Evolutionary conservation across 2,888 invertebrate genomes (phyloP).

Genomic region (Cheilosia variabilis): DNA sequence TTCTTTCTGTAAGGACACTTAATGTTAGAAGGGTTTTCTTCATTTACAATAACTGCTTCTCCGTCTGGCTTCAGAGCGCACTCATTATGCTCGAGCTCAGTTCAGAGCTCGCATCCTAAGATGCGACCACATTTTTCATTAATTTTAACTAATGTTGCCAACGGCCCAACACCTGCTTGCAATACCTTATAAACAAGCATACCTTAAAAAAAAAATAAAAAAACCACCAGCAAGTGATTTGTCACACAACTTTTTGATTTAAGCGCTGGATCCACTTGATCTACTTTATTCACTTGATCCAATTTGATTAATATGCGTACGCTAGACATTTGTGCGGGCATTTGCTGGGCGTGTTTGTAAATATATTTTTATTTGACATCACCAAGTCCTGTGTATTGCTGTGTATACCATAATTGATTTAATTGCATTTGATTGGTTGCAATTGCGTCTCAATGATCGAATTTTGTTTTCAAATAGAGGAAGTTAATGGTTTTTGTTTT

Average conservation of each 20-base stretch:
- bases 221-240: slow-evolving; percentile 8
- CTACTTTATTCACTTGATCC: slow-evolving; percentile 41
- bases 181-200: not conserved
- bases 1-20: too few relatives aligned
- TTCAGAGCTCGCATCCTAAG: too few relatives aligned
- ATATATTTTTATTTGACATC: not conserved
- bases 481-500: slow-evolving; percentile 9
- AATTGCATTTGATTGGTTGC: slow-evolving; percentile 64
- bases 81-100: too few relatives aligned
- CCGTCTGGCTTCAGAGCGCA: too few relatives aligned
- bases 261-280: slow-evolving; percentile 28
- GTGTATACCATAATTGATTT: slow-evolving; percentile 54
- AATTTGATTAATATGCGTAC: slow-evolving; percentile 16
- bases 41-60: too few relatives aligned
- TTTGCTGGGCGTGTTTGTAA: not conserved
- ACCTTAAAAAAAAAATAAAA: not conserved
- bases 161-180: too few relatives aligned
- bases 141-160: not conserved
- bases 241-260: slow-evolving; percentile 30
- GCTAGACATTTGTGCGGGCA: slow-evolving; percentile 25
- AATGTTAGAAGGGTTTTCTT: too few relatives aligned
- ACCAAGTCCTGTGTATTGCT: not conserved
- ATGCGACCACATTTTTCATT: too few relatives aligned
- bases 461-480: slow-evolving; percentile 12
- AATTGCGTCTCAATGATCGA: slow-evolving; percentile 46